Conservation (phyloP, 2,888 invertebrate genomes). For the Atherix ibis region DNA sequence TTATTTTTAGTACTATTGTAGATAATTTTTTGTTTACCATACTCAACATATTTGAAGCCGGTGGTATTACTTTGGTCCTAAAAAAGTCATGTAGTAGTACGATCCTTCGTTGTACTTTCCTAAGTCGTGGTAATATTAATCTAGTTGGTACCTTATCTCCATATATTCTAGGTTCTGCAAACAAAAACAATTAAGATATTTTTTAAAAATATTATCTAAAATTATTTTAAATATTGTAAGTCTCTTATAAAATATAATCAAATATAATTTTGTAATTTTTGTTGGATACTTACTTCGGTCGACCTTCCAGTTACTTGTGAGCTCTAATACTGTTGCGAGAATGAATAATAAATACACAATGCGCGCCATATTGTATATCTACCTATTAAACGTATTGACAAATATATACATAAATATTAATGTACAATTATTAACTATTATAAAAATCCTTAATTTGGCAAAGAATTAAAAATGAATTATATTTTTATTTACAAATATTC, state of each 20-base stretch:
- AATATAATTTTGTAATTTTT: no score
- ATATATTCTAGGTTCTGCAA: conserved; percentile 40
- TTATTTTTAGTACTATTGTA: no score
- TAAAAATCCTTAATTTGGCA: no score
- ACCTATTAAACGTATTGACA: no score
- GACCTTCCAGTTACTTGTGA: conserved; percentile 8
- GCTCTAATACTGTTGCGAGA: conserved; percentile 9
- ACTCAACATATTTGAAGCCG: conserved; percentile 63
- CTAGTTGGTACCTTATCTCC: conserved; percentile 40
- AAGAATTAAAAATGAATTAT: no score
- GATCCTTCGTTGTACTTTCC: conserved; percentile 51
- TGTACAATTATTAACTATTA: no score
- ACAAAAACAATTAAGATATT: conserved; percentile 10
- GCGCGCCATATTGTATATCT: conserved; percentile 9
- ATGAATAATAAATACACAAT: conserved; percentile 9
- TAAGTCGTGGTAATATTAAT: conserved; percentile 39
- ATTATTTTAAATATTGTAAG: no score
- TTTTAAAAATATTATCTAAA: no score
- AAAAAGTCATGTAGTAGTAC: conserved; percentile 63
- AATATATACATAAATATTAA: no score
- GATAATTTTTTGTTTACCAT: conserved; percentile 57
- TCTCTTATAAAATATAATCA: no score
- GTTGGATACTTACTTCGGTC: conserved; percentile 10
- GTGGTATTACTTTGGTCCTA: conserved; percentile 53
- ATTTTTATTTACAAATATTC: no score